Base-by-base conservation (phyloP, 2,888 invertebrate species). In the Megaustenia siamemsis region DNA sequence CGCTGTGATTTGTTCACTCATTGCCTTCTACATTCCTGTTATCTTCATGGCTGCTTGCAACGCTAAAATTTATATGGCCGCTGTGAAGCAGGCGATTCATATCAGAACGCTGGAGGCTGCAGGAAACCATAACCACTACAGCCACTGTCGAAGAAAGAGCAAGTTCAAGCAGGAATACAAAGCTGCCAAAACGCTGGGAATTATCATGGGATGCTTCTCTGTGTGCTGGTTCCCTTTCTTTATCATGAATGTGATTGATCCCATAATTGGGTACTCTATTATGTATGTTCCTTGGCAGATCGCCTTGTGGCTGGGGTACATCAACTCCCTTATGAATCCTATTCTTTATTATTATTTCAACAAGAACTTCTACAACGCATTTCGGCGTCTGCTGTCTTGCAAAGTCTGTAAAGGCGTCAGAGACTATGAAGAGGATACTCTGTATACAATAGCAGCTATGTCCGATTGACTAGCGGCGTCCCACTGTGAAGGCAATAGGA, bases 271-370 rank as follows among this genome's bases (percentile, higher is more conserved):
- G 15, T 92, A 93, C 87, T 87, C 87, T 84, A 91, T 92, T 69
- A 91, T 90, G 32, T 92, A 92, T 86, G 89, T 86, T n/a, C 87
- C 90, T 6, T 92, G 92, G 92, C 89, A 89, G 40, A 88, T 91
- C 45, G 93, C 92, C 0, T 83, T 92, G 49, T 93, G 93, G 93
- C 88, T 93, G 35, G 93, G 93, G 5, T 93, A 93, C 84, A 89
- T 92, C 8, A 93, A 93, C 85, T 93, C 93, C 10, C 95, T 96
- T 38, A 94, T 96, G 86, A 96, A 96, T 91, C 96, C 96, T 0
- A 94, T 96, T 69, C 96, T 96, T 85, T 96, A 96, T 93, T 96
- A 96, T 24, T 90, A 95, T 94, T 90, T 95, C 92, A 91, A 95
- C 81, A 92, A 94, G 56, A 95, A 95, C 88, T 95, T 95, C 90